A percentile compares a stretch with the other conserved stretches of the same genome.
Conservation (phyloP, 2,888 invertebrate species). For the Girardia tigrina region DNA sequence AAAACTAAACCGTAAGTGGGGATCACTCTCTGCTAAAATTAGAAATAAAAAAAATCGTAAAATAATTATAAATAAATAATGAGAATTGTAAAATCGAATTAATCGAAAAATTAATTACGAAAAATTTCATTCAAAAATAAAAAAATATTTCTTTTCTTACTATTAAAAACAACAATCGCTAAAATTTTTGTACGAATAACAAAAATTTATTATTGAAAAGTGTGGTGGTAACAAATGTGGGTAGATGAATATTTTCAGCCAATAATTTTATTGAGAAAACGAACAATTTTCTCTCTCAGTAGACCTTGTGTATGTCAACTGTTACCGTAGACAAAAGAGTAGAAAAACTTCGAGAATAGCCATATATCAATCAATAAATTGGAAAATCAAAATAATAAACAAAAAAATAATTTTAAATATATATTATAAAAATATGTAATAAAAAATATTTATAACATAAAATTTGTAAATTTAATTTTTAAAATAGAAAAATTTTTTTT, state of each 20-base stretch:
- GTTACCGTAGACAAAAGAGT: conserved; percentile 2
- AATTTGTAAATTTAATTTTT: too few species aligned
- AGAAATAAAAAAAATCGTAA: not conserved
- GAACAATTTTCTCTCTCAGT: conserved; percentile 4
- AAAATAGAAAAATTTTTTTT: too few species aligned
- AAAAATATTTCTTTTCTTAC: too few species aligned
- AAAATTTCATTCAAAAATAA: not conserved
- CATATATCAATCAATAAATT: not conserved
- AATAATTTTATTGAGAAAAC: not conserved
- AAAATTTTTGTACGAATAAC: conserved; percentile 12
- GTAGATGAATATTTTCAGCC: not conserved
- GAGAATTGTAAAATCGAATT: too few species aligned
- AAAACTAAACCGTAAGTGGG: not conserved
- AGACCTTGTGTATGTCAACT: conserved; percentile 3
- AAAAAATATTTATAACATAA: too few species aligned
- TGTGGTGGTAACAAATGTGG: not conserved
- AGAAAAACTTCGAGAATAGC: conserved; percentile 23
- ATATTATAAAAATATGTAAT: too few species aligned
- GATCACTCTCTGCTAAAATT: not conserved
- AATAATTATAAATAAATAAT: not conserved
- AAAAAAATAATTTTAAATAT: too few species aligned
- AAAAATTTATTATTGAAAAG: conserved; percentile 1
- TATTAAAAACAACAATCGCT: not conserved
- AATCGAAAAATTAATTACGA: too few species aligned
- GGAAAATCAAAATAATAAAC: too few species aligned